Evolutionary conservation across 2,888 invertebrate genomes (phyloP), one percentile per base, ranked within the genome.

Genomic region (Cheilosia variabilis): DNA sequence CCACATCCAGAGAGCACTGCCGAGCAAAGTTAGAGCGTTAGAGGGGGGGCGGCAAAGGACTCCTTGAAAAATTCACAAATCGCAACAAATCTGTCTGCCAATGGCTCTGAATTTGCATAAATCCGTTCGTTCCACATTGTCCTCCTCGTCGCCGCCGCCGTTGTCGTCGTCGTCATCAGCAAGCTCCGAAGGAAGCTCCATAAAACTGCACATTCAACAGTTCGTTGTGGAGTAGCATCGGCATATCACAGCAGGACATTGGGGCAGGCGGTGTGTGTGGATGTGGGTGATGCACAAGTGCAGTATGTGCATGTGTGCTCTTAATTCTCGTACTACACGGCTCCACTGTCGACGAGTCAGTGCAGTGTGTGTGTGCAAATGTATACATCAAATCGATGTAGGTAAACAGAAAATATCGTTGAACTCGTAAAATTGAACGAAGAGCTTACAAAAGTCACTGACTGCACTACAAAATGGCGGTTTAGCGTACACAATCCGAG

Each of bases 401-500:
- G 50, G 76, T 68, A 66, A 76, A 76, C 76, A 76, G 17, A 72
- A 71, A 65, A 72, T 58, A 79, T 4, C 65, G 58, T 79, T 79
- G 79, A 82, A 86, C 72, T 72, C 72, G 50, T 53, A 68, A 87
- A 83, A 80, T 17, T 86, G 81, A 78, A 80, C 87, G 79, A 66
- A 83, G 86, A 87, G 84, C 84, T 87, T 82, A 57, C 79, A 79
- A 69, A 80, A 87, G 87, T 87, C 87, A 87, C 80, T 87, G 88
- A 75, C 86, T 87, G 88, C 88, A 87, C 87, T 87, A 88, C 88
- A 88, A 88, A 88, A 88, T 88, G 88, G 88, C 88, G 88, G 88
- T 87, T 80, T 87, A 87, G 75, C 71, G 63, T 72, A 24, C 58
- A 76, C 73, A 87, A 71, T 78, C 13, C 37, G 37, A 37, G 79